Base-by-base conservation (phyloP, 92 coral and sea anemone genomes). In the Actinernus sp. region DNA sequence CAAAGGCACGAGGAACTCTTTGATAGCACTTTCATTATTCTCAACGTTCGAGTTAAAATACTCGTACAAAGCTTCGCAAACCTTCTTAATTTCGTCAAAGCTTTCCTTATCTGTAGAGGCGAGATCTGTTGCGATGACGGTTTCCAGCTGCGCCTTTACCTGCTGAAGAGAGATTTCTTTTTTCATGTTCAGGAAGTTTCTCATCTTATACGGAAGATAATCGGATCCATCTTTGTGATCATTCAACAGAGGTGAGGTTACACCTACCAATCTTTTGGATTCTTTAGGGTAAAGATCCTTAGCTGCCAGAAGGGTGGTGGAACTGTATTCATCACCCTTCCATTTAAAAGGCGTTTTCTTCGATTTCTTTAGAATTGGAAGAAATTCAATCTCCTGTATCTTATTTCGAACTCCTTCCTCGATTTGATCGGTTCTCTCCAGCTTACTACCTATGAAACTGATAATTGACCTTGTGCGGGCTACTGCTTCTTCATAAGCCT, bases 361-460 rank as follows among this genome's bases (percentile, higher is more conserved):
- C 1, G 94, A 90, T 28, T 65, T 71, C 25, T 63, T 24, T 47
- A 88, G n/a, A n/a, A n/a, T n/a, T n/a, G n/a, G n/a, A n/a, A n/a
- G n/a, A n/a, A n/a, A n/a, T n/a, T n/a, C n/a, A n/a, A n/a, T n/a
- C n/a, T n/a, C n/a, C n/a, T n/a, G n/a, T n/a, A n/a, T n/a, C n/a
- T n/a, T n/a, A n/a, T n/a, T n/a, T n/a, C n/a, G n/a, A n/a, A n/a
- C n/a, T n/a, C n/a, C n/a, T n/a, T n/a, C n/a, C n/a, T n/a, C n/a
- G n/a, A n/a, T n/a, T n/a, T n/a, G n/a, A n/a, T n/a, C n/a, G n/a
- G n/a, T n/a, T n/a, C n/a, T n/a, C n/a, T 55, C 38, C 11, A 79
- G 76, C 67, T 81, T 87, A 6, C 19, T 48, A 9, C 38, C 52
- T 9, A 87, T 61, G 39, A 69, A 70, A 1, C 36, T 33, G 2